Base-by-base conservation (phyloP, 2,888 invertebrate species). In the Ctena decussata region DNA sequence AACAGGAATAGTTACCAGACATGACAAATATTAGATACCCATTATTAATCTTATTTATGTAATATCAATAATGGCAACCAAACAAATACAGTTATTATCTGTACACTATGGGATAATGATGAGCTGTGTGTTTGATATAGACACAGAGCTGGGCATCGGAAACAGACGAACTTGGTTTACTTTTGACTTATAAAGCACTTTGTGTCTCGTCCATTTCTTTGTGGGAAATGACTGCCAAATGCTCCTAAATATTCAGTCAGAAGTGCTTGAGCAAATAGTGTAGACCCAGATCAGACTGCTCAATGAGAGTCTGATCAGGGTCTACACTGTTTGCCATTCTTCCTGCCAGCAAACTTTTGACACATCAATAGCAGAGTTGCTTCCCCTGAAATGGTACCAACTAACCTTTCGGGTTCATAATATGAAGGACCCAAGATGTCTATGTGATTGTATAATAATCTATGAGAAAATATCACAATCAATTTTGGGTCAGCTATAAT, bases 81-180 rank as follows among this genome's bases (percentile, higher is more conserved):
- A 49, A n/a, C 21, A 21, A 49, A 49, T 41, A 65, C 21, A 5
- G 65, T 35, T 65, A 65, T 35, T 65, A 65, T 35, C 65, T 65
- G 6, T 65, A 65, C 65, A 65, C 65, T 12, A 65, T 65, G 65
- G 65, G 65, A 65, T 65, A 65, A 65, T 35, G 65, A 65, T 65
- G 65, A 60, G 65, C 65, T 35, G 21, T 21, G 15, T 35, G 65
- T 65, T 65, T 18, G 65, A 32, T 32, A 65, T 6, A 65, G 35
- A 65, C 35, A 5, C 35, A 65, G 35, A 65, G 18, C 21, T 65
- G 6, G 65, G 65, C 8, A 35, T 2, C 35, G 11, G 35, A 15
- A 18, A 35, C 35, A 65, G 65, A 65, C 65, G 35, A 65, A 65
- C 35, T 41, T 65, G 32, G 65, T 35, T 65, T 65, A 35, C 32